Conservation (phyloP, 1,140 invertebrate species). For the Drosophila bipectinata region DNA sequence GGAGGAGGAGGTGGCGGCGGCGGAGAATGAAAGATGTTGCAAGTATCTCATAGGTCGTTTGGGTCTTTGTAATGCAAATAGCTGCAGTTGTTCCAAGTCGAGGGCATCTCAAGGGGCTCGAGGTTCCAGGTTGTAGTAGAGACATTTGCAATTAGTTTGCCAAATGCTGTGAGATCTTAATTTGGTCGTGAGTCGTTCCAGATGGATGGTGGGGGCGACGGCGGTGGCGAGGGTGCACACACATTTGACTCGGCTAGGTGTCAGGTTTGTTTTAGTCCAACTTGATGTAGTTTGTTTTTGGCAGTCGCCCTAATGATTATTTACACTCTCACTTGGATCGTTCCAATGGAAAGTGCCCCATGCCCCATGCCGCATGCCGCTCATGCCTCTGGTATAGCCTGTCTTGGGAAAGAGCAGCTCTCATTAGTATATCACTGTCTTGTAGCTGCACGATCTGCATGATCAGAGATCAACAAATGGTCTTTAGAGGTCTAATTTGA, state of each 20-base stretch:
- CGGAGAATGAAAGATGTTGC: slow-evolving; percentile 38
- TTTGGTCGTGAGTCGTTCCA: slow-evolving; percentile 68
- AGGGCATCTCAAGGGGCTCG: slow-evolving; percentile 13
- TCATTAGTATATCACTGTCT: slow-evolving; percentile 70
- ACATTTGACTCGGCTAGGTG: slow-evolving; percentile 36
- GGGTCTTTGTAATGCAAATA: slow-evolving; percentile 71
- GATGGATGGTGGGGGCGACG: neutral
- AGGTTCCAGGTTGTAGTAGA: slow-evolving; percentile 38
- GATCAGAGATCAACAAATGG: slow-evolving; percentile 21
- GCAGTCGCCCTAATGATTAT: slow-evolving; percentile 61
- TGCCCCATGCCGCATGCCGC: too few species aligned
- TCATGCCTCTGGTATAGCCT: neutral
- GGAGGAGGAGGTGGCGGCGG: neutral
- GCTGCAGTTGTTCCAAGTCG: slow-evolving; percentile 38
- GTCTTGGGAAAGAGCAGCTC: slow-evolving; percentile 10
- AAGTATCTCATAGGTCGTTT: slow-evolving; percentile 50
- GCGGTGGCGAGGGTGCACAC: slow-evolving; percentile 7
- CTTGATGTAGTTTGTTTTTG: slow-evolving; percentile 78
- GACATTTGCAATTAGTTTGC: slow-evolving; percentile 78
- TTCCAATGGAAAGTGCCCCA: slow-evolving; percentile 63
- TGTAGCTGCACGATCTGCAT: slow-evolving; percentile 52
- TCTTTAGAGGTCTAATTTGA: slow-evolving; percentile 8
- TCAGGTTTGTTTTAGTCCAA: slow-evolving; percentile 58
- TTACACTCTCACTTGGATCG: slow-evolving; percentile 51
- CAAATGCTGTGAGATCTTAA: slow-evolving; percentile 80